These are phyloP conservation scores for Sarcophaga variegata DNA, from an alignment of 2,888 invertebrate genomes.

Conservation along the genomic window DNA sequence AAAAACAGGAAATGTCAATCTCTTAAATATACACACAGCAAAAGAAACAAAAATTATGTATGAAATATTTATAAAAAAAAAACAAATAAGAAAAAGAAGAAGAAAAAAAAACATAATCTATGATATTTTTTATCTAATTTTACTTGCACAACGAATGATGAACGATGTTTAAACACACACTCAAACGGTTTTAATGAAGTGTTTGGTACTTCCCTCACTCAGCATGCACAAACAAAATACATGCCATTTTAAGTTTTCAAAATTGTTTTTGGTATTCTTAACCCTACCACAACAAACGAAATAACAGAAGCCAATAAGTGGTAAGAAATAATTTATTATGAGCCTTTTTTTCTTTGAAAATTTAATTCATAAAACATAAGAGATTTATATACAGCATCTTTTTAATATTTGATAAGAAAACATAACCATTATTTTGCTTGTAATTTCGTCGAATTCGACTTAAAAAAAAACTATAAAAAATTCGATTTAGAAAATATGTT, in stretches of 20 bases:
- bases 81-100: conserved; percentile 13
- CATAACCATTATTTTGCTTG: no score
- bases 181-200: conserved; percentile 58
- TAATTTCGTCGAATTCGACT: no score
- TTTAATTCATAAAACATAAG: no score
- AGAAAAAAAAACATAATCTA: conserved; percentile 29
- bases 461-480: no score
- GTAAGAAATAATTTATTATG: not conserved
- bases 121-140: conserved; percentile 56
- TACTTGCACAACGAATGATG: conserved; percentile 70
- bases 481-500: no score
- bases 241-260: conserved; percentile 26
- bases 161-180: conserved; percentile 62
- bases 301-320: not conserved
- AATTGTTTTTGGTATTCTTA: conserved; percentile 30
- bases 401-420: no score
- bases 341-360: no score
- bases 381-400: no score
- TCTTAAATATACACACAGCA: conserved; percentile 26
- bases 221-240: conserved; percentile 36
- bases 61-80: conserved; percentile 24
- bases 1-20: conserved; percentile 47
- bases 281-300: conserved; percentile 34
- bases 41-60: conserved; percentile 37
- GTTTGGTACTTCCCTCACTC: conserved; percentile 54